phyloP scores from a whole-genome alignment of 2,888 invertebrate genomes.

The Cerastis leucographa region DNA sequence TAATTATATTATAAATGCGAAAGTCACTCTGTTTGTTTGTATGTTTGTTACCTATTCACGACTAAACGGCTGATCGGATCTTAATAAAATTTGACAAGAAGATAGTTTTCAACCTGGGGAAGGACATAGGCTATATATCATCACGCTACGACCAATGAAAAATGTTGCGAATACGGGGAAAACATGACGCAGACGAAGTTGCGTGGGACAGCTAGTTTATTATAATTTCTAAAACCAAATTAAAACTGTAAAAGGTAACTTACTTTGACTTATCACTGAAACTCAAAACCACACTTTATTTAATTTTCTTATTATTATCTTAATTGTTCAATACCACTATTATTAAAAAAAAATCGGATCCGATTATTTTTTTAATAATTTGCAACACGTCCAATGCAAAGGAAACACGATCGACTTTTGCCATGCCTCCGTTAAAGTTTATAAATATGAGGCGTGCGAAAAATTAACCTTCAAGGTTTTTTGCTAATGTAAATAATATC shows the following conservation, averaged over 20 bases:
- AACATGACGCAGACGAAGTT: too few relatives aligned
- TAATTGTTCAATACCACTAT: conserved; percentile 23
- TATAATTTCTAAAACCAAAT: background rate
- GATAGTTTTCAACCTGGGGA: too few relatives aligned
- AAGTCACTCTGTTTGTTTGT: too few relatives aligned
- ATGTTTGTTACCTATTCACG: too few relatives aligned
- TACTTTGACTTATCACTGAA: conserved; percentile 30
- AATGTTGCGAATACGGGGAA: too few relatives aligned
- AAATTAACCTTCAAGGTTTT: conserved; percentile 35
- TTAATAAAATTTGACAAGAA: too few relatives aligned
- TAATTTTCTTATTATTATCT: background rate
- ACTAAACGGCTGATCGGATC: too few relatives aligned
- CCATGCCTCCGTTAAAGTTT: conserved; percentile 26
- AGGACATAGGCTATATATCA: too few relatives aligned
- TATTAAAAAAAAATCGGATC: conserved; percentile 12
- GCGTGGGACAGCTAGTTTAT: too few relatives aligned
- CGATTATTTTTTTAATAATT: background rate
- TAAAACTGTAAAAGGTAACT: conserved; percentile 5
- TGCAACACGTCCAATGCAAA: conserved; percentile 50
- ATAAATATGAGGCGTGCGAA: conserved; percentile 53
- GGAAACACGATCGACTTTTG: conserved; percentile 55
- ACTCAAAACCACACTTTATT: conserved; percentile 13
- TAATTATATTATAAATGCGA: too few relatives aligned
- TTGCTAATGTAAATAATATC: background rate
- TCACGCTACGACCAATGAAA: too few relatives aligned